Percentiles rank a stretch among this genome's conserved stretches.
Conservation (phyloP, 2,113 vertebrate species). For the Tylochromis polylepis region DNA sequence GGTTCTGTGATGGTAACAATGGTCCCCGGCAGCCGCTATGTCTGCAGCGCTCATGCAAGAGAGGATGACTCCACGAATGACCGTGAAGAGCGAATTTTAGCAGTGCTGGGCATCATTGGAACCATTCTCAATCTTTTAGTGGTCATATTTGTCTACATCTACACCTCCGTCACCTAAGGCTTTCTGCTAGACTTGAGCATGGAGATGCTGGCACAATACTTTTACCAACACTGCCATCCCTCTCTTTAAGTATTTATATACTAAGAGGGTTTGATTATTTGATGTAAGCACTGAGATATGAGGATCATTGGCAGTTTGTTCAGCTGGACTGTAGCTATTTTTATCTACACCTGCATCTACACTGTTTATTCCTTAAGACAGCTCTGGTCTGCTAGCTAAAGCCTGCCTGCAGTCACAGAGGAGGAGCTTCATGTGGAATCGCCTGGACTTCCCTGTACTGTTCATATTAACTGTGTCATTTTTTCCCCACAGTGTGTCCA, state of each 20-base stretch:
- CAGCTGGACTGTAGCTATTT: conserved; percentile 21
- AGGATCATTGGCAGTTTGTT: not conserved
- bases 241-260: conserved; percentile 17
- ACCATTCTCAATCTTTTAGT: conserved; percentile 82
- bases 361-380: not conserved
- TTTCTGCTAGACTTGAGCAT: not conserved
- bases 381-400: not conserved
- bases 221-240: not conserved
- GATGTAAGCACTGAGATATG: not conserved
- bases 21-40: conserved; percentile 70
- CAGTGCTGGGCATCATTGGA: conserved; percentile 76
- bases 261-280: not conserved
- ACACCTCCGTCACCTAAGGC: conserved; percentile 75
- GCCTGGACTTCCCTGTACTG: not conserved
- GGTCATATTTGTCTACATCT: conserved; percentile 84
- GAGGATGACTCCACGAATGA: conserved; percentile 73
- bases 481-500: not conserved
- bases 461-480: not conserved
- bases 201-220: not conserved
- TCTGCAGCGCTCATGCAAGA: conserved; percentile 60
- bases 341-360: not conserved
- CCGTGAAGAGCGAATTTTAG: conserved; percentile 72
- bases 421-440: not conserved
- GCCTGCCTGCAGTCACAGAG: not conserved
- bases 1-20: conserved; percentile 75